Percentiles rank a stretch among this genome's conserved stretches.
These are phyloP conservation scores for Prionailurus viverrinus DNA, from an alignment of 2,113 vertebrate species.

Conservation along the genomic window DNA sequence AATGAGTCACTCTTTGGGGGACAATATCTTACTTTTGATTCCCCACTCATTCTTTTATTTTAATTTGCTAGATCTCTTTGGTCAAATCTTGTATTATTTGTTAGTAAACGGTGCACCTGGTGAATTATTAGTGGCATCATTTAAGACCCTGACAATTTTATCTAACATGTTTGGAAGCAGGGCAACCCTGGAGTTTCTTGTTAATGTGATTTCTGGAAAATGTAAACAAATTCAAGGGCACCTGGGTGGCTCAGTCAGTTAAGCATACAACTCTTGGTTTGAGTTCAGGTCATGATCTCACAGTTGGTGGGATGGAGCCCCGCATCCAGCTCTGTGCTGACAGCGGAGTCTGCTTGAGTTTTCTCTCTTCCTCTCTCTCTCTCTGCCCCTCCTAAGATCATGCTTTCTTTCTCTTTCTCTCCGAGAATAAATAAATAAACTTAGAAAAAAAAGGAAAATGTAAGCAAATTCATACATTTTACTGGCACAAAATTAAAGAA, in stretches of 20 bases:
- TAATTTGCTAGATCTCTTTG: neutral
- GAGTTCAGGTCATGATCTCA: no score
- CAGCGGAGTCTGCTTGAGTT: no score
- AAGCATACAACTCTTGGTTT: no score
- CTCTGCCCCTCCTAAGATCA: no score
- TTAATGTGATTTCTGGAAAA: constrained; percentile 1
- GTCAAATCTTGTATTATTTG: neutral
- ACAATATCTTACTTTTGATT: neutral
- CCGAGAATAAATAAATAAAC: no score
- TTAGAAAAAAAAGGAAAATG: neutral
- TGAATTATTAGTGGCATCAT: neutral
- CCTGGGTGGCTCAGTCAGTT: no score
- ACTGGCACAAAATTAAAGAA: neutral
- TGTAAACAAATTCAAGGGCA: neutral
- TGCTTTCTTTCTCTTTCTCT: no score
- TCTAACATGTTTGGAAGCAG: neutral
- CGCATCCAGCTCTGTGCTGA: no score
- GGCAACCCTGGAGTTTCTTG: neutral
- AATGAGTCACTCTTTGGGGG: neutral
- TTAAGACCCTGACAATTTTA: neutral
- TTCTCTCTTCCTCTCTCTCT: no score
- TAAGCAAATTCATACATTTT: neutral
- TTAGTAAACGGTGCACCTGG: neutral
- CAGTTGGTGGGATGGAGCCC: no score
- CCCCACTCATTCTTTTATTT: neutral